phyloP scores from a whole-genome alignment of 2,797 vertebrate genomes.

The Gymnodraco acuticeps region DNA sequence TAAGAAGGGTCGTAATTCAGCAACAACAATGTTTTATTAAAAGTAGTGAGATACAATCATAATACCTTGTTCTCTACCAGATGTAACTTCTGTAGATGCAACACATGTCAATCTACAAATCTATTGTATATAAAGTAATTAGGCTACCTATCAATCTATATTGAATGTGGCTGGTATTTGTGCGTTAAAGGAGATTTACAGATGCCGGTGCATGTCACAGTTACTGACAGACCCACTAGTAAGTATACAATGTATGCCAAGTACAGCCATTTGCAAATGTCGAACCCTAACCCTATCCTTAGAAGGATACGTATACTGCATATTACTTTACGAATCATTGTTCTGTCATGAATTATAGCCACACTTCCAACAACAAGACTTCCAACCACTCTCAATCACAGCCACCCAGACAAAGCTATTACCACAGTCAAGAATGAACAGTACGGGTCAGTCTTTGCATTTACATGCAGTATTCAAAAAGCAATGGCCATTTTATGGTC shows the following conservation, averaged over 20 bases:
- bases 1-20: not conserved
- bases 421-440: not conserved
- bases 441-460: constrained; percentile 10
- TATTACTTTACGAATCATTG: not conserved
- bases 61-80: too few species aligned
- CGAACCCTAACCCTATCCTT: too few species aligned
- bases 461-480: not conserved
- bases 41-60: too few species aligned
- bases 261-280: rapidly evolving
- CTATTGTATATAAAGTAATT: not conserved
- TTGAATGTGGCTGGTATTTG: constrained; percentile 55
- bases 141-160: not conserved
- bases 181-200: constrained; percentile 34
- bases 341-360: not conserved
- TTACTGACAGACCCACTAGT: constrained; percentile 32
- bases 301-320: not conserved
- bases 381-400: too few species aligned
- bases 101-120: not conserved
- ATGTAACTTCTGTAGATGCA: rapidly evolving
- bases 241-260: not conserved
- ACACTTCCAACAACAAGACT: not conserved
- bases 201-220: constrained; percentile 55
- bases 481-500: not conserved
- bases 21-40: not conserved
- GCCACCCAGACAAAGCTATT: rapidly evolving